These are phyloP conservation scores for Ametastegia equiseti DNA, from an alignment of 2,888 invertebrate species.

Conservation along the genomic window DNA sequence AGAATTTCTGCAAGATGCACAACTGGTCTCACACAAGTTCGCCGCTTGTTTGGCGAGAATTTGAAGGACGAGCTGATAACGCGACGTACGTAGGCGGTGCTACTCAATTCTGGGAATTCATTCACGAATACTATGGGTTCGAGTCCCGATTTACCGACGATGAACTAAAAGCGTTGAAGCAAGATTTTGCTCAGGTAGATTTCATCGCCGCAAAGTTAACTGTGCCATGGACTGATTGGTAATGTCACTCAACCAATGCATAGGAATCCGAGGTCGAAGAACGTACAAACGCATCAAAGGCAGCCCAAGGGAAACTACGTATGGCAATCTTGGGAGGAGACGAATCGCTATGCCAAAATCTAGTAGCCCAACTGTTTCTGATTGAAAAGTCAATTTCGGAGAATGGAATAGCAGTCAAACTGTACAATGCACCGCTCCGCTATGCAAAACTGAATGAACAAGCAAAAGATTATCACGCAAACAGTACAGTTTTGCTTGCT, in stretches of 20 bases:
- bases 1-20: slow-evolving; percentile 76
- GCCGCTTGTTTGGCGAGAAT: slow-evolving; percentile 82
- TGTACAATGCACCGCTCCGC: slow-evolving; percentile 64
- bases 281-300: slow-evolving; percentile 16
- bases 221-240: background rate
- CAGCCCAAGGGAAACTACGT: slow-evolving; percentile 48
- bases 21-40: slow-evolving; percentile 79
- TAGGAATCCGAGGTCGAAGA: slow-evolving; percentile 52
- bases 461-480: slow-evolving; percentile 53
- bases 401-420: slow-evolving; percentile 63
- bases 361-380: slow-evolving; percentile 66
- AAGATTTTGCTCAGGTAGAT: slow-evolving; percentile 64
- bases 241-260: background rate
- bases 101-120: slow-evolving; percentile 81
- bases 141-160: slow-evolving; percentile 67
- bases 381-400: slow-evolving; percentile 59
- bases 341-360: slow-evolving; percentile 59
- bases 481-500: slow-evolving; percentile 58
- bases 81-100: slow-evolving; percentile 80
- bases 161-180: slow-evolving; percentile 64
- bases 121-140: slow-evolving; percentile 79
- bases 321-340: slow-evolving; percentile 67
- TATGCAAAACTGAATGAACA: slow-evolving; percentile 61
- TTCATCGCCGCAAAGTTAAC: background rate
- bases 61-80: slow-evolving; percentile 78